Evolutionary conservation across 92 coral and sea anemone genomes (phyloP).

Genomic region (Pocillopora meandrina): DNA sequence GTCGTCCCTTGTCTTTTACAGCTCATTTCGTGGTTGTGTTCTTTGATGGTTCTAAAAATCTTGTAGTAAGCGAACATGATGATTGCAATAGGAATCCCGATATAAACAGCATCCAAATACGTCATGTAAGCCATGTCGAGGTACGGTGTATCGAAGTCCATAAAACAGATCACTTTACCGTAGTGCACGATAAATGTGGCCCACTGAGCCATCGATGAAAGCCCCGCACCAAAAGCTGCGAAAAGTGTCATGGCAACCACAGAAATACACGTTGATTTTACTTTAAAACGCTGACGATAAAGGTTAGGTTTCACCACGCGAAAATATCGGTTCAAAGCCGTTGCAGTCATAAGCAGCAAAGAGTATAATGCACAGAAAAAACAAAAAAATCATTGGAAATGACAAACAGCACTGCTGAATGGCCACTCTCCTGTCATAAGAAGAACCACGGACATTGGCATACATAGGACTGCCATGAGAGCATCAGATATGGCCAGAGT

Average conservation of each 20-base stretch:
- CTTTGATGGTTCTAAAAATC: slow-evolving; percentile 67
- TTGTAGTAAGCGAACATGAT: slow-evolving; percentile 62
- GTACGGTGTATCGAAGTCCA: slow-evolving; percentile 44
- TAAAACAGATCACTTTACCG: slow-evolving; percentile 80
- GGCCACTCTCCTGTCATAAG: slow-evolving; percentile 75
- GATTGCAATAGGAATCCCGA: slow-evolving; percentile 54
- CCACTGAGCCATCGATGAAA: slow-evolving; percentile 63
- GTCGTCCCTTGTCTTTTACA: slow-evolving; percentile 10
- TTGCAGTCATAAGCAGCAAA: slow-evolving; percentile 81
- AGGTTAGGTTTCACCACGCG: slow-evolving; percentile 72
- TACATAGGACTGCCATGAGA: slow-evolving; percentile 73
- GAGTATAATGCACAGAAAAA: slow-evolving; percentile 76
- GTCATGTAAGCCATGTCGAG: slow-evolving; percentile 70
- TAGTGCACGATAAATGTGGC: slow-evolving; percentile 66
- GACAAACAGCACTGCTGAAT: slow-evolving; percentile 60
- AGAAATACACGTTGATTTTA: slow-evolving; percentile 43
- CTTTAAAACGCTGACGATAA: slow-evolving; percentile 64
- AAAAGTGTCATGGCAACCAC: slow-evolving; percentile 44
- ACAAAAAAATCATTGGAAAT: slow-evolving; percentile 76
- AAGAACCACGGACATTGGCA: slow-evolving; percentile 69
- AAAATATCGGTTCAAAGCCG: slow-evolving; percentile 80
- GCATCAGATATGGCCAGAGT: slow-evolving; percentile 81
- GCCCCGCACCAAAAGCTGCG: slow-evolving; percentile 76
- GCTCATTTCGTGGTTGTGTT: slow-evolving; percentile 57
- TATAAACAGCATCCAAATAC: slow-evolving; percentile 65